Percentiles rank a stretch among this genome's conserved stretches.
Evolutionary conservation across 2,888 invertebrate genomes (phyloP).

Genomic region (Resseliella maxima): DNA sequence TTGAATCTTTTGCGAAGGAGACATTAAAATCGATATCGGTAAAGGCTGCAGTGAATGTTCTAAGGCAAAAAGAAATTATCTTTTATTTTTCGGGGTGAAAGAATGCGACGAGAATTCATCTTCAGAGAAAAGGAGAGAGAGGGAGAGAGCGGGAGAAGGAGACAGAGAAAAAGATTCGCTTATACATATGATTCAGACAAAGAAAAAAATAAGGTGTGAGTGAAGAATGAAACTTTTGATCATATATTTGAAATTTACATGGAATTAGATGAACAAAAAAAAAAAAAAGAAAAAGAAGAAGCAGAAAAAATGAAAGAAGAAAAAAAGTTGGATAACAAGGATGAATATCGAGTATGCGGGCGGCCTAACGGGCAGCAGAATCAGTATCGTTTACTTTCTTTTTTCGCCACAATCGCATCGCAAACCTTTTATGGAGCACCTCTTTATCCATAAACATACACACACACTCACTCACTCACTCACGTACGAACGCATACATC

Average conservation of each 20-base stretch:
- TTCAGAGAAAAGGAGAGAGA: background rate
- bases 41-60: background rate
- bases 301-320: background rate
- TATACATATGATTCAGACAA: background rate
- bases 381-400: background rate
- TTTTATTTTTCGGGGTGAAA: background rate
- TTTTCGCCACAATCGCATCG: background rate
- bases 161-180: background rate
- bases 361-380: background rate
- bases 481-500: no score
- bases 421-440: no score
- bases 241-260: background rate
- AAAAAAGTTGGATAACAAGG: background rate
- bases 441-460: no score
- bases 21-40: background rate
- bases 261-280: slow-evolving; percentile 19
- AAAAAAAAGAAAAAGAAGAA: background rate
- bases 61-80: background rate
- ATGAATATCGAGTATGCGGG: background rate
- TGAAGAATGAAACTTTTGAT: background rate
- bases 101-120: background rate
- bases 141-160: background rate
- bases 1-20: background rate
- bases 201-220: background rate
- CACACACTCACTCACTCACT: no score